These are phyloP conservation scores for Cisticola juncidis DNA, from an alignment of 2,113 vertebrate species.

Conservation along the genomic window DNA sequence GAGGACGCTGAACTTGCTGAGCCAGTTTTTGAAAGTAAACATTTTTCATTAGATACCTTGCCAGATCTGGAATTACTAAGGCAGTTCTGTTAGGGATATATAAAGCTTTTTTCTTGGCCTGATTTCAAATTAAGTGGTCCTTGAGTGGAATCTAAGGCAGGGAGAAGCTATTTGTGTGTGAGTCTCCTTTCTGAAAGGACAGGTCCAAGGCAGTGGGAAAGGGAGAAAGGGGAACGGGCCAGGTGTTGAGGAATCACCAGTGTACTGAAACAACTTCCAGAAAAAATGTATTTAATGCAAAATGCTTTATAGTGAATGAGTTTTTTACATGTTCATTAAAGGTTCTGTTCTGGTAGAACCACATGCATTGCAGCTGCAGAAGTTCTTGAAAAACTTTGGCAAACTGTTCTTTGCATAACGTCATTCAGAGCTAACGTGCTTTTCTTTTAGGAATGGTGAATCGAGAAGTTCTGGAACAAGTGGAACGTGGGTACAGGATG, in stretches of 20 bases:
- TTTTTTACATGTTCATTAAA: fast-evolving
- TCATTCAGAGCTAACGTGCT: neutral
- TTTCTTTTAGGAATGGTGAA: constrained; percentile 90
- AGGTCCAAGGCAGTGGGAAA: neutral
- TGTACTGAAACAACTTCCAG: neutral
- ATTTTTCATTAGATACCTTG: neutral
- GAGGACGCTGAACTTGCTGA: neutral
- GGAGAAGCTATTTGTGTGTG: neutral
- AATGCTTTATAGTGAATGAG: neutral
- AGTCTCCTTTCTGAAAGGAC: neutral
- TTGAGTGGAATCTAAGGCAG: neutral
- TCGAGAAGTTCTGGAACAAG: constrained; percentile 93
- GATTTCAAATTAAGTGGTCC: neutral
- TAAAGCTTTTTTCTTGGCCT: neutral
- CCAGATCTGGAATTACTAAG: neutral
- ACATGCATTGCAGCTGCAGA: neutral
- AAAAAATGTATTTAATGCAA: neutral
- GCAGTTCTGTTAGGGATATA: neutral
- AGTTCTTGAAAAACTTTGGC: neutral
- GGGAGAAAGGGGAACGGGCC: neutral
- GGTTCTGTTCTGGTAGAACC: neutral
- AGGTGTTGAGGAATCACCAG: neutral
- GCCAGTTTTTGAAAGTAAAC: neutral
- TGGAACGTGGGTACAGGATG: constrained; percentile 94
- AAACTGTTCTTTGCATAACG: neutral